Percentiles rank a stretch among this genome's conserved stretches.
phyloP scores from a whole-genome alignment of 2,113 vertebrate species.

The Arenaria interpres region DNA sequence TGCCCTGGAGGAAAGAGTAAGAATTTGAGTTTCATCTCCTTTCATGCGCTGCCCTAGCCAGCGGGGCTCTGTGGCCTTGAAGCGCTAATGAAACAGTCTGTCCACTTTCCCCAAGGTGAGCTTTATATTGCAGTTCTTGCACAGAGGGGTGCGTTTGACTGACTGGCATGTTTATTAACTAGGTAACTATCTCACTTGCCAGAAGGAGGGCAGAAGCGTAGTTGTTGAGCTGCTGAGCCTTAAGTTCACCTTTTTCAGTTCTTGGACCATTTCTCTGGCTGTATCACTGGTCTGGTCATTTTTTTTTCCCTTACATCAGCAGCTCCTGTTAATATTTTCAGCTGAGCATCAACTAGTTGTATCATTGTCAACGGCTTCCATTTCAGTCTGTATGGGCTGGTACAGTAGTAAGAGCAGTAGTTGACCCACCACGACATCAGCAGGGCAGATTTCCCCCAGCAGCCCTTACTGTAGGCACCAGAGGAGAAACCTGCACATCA shows the following conservation, averaged over 20 bases:
- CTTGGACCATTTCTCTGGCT: background rate
- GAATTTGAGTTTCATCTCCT: background rate
- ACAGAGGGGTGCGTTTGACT: background rate
- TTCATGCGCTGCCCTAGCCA: background rate
- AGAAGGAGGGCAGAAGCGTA: background rate
- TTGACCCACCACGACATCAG: background rate
- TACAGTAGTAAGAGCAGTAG: background rate
- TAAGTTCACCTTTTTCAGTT: background rate
- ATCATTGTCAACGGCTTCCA: background rate
- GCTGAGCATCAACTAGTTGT: background rate
- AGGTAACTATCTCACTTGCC: background rate
- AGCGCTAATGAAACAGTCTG: slow-evolving; percentile 33
- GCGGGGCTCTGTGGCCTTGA: slow-evolving; percentile 15
- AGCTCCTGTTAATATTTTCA: background rate
- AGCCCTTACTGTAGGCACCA: background rate
- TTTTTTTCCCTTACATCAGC: background rate
- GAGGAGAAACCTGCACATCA: background rate
- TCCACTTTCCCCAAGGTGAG: background rate
- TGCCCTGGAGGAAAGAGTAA: background rate
- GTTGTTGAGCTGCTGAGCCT: background rate
- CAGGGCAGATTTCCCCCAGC: background rate
- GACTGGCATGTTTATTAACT: background rate
- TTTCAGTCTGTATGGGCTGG: background rate
- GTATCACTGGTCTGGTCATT: background rate
- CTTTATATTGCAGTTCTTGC: background rate